phyloP scores from a whole-genome alignment of 2,113 vertebrate genomes.

The Periophthalmodon schlosseri region DNA sequence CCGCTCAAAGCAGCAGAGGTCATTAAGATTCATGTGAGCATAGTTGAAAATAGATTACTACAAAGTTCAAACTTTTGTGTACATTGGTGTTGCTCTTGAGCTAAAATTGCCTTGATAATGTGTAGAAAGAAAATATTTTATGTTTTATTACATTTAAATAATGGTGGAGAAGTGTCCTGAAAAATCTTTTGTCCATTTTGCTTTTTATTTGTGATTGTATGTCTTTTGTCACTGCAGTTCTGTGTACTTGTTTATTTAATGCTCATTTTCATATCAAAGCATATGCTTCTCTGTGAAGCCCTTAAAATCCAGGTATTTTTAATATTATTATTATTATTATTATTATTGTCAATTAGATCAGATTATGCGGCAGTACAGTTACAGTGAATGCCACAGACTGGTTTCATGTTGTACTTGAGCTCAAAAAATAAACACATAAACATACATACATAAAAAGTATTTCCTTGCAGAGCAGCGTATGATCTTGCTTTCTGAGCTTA shows the following conservation, averaged over 20 bases:
- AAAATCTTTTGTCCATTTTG: constrained; percentile 28
- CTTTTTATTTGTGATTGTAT: constrained; percentile 49
- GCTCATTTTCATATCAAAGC: constrained; percentile 46
- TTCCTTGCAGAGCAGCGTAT: background rate
- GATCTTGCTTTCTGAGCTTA: background rate
- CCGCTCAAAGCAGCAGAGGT: background rate
- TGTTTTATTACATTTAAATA: constrained; percentile 35
- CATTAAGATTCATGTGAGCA: background rate
- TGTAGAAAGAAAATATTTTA: constrained; percentile 31
- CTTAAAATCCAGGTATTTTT: constrained; percentile 12
- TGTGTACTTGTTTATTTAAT: constrained; percentile 63
- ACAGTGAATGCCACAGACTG: background rate
- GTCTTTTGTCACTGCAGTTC: constrained; percentile 46
- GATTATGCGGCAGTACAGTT: background rate
- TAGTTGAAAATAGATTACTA: constrained; percentile 5
- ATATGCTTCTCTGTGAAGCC: constrained; percentile 33
- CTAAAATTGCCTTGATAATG: constrained; percentile 50
- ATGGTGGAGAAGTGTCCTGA: constrained; percentile 30
- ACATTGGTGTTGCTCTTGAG: constrained; percentile 23
- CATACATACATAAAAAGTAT: background rate
- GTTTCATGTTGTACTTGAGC: background rate
- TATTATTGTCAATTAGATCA: background rate
- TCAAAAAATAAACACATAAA: background rate
- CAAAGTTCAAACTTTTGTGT: background rate
- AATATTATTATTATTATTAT: constrained; percentile 4